phyloP scores from a whole-genome alignment of 2,888 invertebrate genomes.

The Cerceris rybyensis region DNA sequence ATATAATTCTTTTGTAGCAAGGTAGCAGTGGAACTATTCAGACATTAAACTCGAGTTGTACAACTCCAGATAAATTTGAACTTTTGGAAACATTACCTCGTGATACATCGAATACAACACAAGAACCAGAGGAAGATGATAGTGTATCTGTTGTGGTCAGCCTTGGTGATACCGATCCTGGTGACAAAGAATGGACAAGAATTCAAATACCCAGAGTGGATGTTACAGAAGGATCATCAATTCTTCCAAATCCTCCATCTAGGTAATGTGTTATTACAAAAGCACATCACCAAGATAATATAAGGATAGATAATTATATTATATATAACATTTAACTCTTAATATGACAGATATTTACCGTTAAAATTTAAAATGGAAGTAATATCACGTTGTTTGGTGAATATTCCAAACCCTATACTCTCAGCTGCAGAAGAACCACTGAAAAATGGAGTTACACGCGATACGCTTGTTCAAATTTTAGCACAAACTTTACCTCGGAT shows the following conservation, averaged over 20 bases:
- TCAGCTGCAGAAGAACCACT: conserved; percentile 78
- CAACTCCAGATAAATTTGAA: conserved; percentile 80
- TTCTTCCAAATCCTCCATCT: conserved; percentile 56
- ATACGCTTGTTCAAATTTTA: conserved; percentile 83
- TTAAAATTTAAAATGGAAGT: conserved; percentile 84
- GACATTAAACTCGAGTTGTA: conserved; percentile 76
- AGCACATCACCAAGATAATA: background rate
- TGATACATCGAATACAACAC: conserved; percentile 66
- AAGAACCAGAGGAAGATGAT: conserved; percentile 77
- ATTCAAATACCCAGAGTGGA: conserved; percentile 77
- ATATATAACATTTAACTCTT: background rate
- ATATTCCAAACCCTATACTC: conserved; percentile 77
- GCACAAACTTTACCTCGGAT: conserved; percentile 85
- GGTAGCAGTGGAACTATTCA: conserved; percentile 70
- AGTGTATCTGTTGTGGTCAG: conserved; percentile 77
- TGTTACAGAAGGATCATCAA: conserved; percentile 66
- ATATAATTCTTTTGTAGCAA: conserved; percentile 50
- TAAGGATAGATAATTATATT: background rate
- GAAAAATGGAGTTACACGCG: conserved; percentile 78
- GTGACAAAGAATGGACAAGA: conserved; percentile 82
- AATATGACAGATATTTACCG: conserved; percentile 82
- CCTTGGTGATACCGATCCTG: conserved; percentile 77
- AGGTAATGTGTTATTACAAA: conserved; percentile 47
- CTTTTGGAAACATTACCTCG: conserved; percentile 75
- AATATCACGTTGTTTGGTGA: conserved; percentile 82